Percentiles rank a stretch among this genome's conserved stretches.
These are phyloP conservation scores for Porites cylindrica DNA, from an alignment of 92 coral and sea anemone species.

Conservation along the genomic window DNA sequence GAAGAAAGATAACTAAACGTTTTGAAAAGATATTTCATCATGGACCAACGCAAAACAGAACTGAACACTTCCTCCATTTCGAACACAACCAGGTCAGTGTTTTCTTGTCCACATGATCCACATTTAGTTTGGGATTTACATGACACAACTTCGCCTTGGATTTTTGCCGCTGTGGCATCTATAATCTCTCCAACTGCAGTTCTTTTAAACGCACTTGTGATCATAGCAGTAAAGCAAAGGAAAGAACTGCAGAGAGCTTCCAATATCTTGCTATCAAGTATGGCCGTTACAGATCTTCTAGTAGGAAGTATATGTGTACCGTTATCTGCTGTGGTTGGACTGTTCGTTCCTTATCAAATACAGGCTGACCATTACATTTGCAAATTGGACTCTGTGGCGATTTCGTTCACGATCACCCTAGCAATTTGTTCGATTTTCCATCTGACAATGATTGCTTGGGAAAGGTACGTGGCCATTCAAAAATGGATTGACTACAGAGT, in stretches of 20 bases:
- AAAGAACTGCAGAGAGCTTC: neutral
- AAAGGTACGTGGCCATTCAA: conserved; percentile 9
- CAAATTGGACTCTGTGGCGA: neutral
- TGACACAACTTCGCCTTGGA: no score
- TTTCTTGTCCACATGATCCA: no score
- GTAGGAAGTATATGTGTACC: neutral
- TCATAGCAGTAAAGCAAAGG: neutral
- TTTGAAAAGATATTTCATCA: no score
- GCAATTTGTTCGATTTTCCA: neutral
- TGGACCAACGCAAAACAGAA: neutral
- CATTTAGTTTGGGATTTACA: no score
- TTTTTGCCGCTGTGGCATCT: no score
- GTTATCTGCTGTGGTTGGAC: neutral
- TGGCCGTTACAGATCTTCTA: conserved; percentile 24
- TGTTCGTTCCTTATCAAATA: neutral
- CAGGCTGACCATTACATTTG: neutral
- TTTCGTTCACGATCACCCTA: neutral
- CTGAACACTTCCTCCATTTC: no score
- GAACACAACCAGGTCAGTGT: no score
- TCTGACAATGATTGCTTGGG: conserved; percentile 24
- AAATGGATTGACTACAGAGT: neutral
- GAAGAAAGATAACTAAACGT: no score
- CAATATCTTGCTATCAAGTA: neutral
- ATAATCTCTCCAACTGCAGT: no score
- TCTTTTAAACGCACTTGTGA: no score